Base-by-base conservation (phyloP, 1,140 invertebrate genomes). In the Homalodisca vitripennis region DNA sequence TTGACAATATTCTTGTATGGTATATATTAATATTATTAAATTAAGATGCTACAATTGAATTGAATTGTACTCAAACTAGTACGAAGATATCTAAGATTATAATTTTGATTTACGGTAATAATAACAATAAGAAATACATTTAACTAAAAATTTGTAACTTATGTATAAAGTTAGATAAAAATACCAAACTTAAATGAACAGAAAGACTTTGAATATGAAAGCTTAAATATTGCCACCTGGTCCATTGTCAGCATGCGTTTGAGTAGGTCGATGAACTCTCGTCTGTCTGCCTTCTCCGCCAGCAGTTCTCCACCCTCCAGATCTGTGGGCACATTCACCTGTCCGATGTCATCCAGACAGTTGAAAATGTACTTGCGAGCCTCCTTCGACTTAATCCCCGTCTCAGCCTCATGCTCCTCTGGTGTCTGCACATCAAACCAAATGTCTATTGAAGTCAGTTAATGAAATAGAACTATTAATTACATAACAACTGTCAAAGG, bases 321-420 rank as follows among this genome's bases (percentile, higher is more conserved):
- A 82, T 98, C 95, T 6, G 94, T 97, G 47, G 96, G 95, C 64
- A 98, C 95, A 82, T 98, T 98, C 3, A 99, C 96, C 80, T 89
- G 74, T 53, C 76, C 96, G 80, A 99, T 99, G 80, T 99, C 98
- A 78, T 99, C 98, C 57, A 99, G 84, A 81, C 96, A 98, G 81
- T 99, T 99, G 82, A 99, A 99, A 75, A 99, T 98, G 82, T 99
- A 99, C 81, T 99, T 99, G 77, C 98, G 84, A 0, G 97, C 98
- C 84, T 99, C 98, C 84, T 99, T 99, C 47, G 96, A 98, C 83
- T 98, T 98, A 72, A 98, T 98, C 67, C 93, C 93, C 53, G 96
- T 99, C 84, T 99, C 97, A 0, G 90, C 88, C 83, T 99, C 97
- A 80, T 99, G 95, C 82, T 99, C 98, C 81, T 99, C 97, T 1